A percentile compares a stretch with the other conserved stretches of the same genome.
These are phyloP conservation scores for Pandemis corylana DNA, from an alignment of 2,888 invertebrate species.

Conservation along the genomic window DNA sequence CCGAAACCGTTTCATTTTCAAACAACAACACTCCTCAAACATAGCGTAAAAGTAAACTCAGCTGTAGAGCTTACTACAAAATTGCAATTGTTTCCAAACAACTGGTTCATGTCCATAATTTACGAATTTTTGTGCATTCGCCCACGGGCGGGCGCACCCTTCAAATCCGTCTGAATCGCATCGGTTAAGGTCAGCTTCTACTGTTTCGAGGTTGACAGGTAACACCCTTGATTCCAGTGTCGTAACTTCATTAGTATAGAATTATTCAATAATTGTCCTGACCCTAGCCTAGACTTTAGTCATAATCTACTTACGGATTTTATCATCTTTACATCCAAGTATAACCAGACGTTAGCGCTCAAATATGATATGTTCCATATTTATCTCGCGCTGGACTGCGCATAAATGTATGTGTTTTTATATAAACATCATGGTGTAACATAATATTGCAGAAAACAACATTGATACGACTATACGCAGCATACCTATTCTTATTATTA, in stretches of 20 bases:
- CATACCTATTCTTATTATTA: background rate
- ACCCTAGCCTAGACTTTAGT: conserved; percentile 26
- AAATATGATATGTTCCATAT: background rate
- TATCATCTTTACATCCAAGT: conserved; percentile 1
- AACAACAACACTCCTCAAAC: too few species aligned
- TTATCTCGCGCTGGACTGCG: background rate
- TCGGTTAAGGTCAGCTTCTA: conserved; percentile 19
- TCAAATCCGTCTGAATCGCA: conserved; percentile 18
- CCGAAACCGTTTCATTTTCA: too few species aligned
- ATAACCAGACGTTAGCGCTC: background rate
- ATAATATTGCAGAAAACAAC: conserved; percentile 1
- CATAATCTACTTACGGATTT: conserved; percentile 16
- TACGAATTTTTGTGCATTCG: background rate
- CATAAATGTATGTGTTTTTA: background rate
- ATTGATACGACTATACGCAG: background rate
- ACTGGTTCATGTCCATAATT: background rate
- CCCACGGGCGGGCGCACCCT: conserved; percentile 17
- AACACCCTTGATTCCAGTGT: conserved; percentile 31
- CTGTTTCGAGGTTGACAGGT: conserved; percentile 29
- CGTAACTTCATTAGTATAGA: conserved; percentile 5
- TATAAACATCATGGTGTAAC: conserved; percentile 7
- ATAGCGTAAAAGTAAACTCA: too few species aligned
- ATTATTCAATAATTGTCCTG: conserved; percentile 12
- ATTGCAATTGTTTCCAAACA: background rate
- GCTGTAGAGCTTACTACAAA: background rate